These are phyloP conservation scores for Chaunax sp. DNA, from an alignment of 2,797 vertebrate genomes.

Conservation along the genomic window DNA sequence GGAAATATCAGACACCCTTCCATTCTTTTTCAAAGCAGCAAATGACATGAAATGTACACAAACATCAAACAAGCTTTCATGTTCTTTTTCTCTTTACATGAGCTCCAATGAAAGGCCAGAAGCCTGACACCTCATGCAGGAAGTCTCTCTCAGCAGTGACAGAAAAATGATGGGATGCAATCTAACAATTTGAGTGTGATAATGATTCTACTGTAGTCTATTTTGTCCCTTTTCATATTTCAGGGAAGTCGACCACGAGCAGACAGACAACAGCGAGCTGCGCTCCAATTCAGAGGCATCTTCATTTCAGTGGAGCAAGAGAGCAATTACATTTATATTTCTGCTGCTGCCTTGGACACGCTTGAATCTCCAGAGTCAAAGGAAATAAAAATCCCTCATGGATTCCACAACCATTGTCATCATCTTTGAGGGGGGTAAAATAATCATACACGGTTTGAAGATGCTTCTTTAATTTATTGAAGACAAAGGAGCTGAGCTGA, in stretches of 20 bases:
- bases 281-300: slow-evolving; percentile 14
- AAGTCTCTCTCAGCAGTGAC: slow-evolving; percentile 2
- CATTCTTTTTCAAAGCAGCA: slow-evolving; percentile 35
- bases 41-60: slow-evolving; percentile 51
- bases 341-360: slow-evolving; percentile 44
- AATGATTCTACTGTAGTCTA: slow-evolving; percentile 23
- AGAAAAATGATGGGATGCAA: slow-evolving; percentile 25
- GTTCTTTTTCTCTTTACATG: slow-evolving; percentile 47
- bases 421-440: slow-evolving; percentile 54
- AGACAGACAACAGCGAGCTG: background rate
- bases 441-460: slow-evolving; percentile 57
- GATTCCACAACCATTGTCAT: slow-evolving; percentile 35
- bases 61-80: slow-evolving; percentile 58
- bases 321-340: slow-evolving; percentile 64
- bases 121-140: background rate
- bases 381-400: slow-evolving; percentile 68
- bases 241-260: slow-evolving; percentile 7
- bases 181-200: slow-evolving; percentile 1
- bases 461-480: slow-evolving; percentile 55
- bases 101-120: slow-evolving; percentile 25
- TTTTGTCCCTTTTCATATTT: slow-evolving; percentile 12
- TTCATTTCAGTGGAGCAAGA: slow-evolving; percentile 55
- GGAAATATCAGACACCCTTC: slow-evolving; percentile 26
- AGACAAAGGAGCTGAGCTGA: slow-evolving; percentile 62
- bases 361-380: slow-evolving; percentile 54